These are phyloP conservation scores for Xestia sexstrigata DNA, from an alignment of 2,888 invertebrate species.

Conservation along the genomic window DNA sequence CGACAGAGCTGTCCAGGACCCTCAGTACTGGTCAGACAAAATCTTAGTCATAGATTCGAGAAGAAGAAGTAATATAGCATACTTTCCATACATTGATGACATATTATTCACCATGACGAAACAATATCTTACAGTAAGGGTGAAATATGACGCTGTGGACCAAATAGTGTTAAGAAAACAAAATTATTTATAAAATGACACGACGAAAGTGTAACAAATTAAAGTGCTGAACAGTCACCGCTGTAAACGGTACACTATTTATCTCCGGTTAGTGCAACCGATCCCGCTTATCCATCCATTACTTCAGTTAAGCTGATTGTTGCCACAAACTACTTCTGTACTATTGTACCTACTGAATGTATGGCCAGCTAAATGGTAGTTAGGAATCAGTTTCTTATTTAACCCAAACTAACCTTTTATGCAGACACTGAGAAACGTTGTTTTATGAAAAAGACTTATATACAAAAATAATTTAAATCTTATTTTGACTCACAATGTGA, in stretches of 20 bases:
- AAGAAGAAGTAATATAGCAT: neutral
- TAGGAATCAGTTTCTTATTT: neutral
- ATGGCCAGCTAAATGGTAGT: neutral
- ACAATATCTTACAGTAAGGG: neutral
- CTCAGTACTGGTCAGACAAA: neutral
- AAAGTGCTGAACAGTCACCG: neutral
- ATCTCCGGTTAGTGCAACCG: neutral
- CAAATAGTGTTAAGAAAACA: neutral
- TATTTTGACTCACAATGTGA: neutral
- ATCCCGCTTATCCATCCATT: neutral
- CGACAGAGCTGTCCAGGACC: neutral
- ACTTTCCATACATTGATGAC: neutral
- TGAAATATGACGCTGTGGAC: neutral
- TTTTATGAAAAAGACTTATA: neutral
- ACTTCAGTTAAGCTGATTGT: neutral
- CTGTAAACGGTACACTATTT: neutral
- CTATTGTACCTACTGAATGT: neutral
- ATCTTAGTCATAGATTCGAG: neutral
- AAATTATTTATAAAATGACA: neutral
- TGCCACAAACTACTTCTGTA: neutral
- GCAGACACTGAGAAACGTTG: neutral
- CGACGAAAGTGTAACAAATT: neutral
- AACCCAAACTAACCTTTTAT: neutral
- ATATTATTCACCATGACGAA: neutral
- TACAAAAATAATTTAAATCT: neutral